Conservation (phyloP, 2,797 vertebrate species). For the Mormyrus proboscirostris region DNA sequence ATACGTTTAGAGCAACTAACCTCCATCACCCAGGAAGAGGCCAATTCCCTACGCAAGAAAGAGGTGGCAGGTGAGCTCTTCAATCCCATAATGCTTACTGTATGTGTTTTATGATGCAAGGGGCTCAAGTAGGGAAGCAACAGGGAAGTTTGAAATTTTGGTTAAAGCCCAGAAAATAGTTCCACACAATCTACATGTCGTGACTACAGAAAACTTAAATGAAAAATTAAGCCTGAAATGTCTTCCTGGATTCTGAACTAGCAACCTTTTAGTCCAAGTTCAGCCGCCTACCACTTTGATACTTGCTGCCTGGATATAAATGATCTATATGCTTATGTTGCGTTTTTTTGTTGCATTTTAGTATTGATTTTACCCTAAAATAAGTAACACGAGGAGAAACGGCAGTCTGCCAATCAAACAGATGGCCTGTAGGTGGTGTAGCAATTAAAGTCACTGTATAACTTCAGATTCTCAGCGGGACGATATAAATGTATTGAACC, state of each 20-base stretch:
- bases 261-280: background rate
- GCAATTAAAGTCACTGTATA: background rate
- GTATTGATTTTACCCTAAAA: background rate
- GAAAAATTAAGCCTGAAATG: background rate
- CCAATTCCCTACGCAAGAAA: slow-evolving; percentile 71
- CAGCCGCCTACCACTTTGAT: background rate
- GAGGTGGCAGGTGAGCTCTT: slow-evolving; percentile 78
- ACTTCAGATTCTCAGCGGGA: background rate
- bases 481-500: background rate
- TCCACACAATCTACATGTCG: background rate
- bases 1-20: slow-evolving; percentile 88
- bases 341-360: background rate
- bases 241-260: background rate
- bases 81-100: background rate
- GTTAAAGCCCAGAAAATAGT: background rate
- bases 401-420: background rate
- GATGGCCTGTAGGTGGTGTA: background rate
- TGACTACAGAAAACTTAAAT: background rate
- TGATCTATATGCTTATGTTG: background rate
- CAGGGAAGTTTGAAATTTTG: background rate
- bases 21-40: slow-evolving; percentile 88
- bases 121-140: background rate
- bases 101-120: background rate
- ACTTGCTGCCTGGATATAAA: background rate
- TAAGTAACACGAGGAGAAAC: background rate